A percentile compares a stretch with the other conserved stretches of the same genome.
Evolutionary conservation across 1,140 invertebrate species (phyloP).

Genomic region (Macrosteles quadrilineatus): DNA sequence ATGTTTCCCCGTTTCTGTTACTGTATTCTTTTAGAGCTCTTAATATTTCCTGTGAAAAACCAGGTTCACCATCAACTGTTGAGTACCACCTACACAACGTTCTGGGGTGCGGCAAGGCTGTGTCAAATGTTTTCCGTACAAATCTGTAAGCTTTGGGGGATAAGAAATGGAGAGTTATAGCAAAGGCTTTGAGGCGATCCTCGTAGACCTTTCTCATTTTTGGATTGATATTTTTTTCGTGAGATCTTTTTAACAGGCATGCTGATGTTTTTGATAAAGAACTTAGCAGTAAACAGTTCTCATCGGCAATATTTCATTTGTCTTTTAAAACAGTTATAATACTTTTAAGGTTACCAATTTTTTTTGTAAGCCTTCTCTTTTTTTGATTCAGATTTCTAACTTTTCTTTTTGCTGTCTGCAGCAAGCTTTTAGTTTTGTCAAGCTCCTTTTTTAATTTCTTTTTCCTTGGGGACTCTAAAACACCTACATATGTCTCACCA

Average conservation of each 20-base stretch:
- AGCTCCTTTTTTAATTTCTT: slow-evolving; percentile 17
- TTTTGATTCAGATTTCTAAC: slow-evolving; percentile 3
- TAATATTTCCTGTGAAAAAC: slow-evolving; percentile 49
- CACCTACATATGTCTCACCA: no score
- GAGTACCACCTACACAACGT: slow-evolving; percentile 50
- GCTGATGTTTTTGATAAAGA: slow-evolving; percentile 29
- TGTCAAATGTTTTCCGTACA: slow-evolving; percentile 48
- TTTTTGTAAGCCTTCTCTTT: slow-evolving; percentile 22
- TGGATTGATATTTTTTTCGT: slow-evolving; percentile 12
- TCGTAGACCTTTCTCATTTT: slow-evolving; percentile 29
- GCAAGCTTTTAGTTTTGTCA: not conserved
- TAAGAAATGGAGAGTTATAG: slow-evolving; percentile 50
- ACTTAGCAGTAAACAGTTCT: slow-evolving; percentile 22
- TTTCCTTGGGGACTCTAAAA: slow-evolving; percentile 7
- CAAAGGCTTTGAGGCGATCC: slow-evolving; percentile 40
- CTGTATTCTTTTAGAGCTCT: slow-evolving; percentile 42
- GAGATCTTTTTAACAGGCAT: slow-evolving; percentile 26
- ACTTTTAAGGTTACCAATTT: slow-evolving; percentile 17
- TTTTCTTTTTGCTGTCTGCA: slow-evolving; percentile 14
- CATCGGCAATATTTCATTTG: slow-evolving; percentile 7
- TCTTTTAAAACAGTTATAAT: slow-evolving; percentile 10
- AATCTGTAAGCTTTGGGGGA: slow-evolving; percentile 49
- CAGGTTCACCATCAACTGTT: slow-evolving; percentile 46
- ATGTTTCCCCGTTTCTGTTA: not conserved
- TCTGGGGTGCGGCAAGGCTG: slow-evolving; percentile 47